Base-by-base conservation (phyloP, 2,797 vertebrate genomes). In the Merluccius polli region DNA sequence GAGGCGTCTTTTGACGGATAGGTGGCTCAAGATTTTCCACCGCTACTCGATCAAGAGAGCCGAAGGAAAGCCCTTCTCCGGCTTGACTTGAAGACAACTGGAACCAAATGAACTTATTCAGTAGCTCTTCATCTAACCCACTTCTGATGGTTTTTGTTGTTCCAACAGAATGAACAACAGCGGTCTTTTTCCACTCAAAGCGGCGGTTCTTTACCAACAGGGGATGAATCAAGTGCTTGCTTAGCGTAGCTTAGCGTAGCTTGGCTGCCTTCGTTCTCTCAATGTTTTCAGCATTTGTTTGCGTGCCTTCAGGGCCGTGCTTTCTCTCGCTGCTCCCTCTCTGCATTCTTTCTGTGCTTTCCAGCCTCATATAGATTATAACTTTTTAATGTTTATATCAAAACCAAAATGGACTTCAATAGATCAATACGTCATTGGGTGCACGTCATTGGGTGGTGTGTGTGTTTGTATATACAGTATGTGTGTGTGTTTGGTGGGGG, bases 351-450 rank as follows among this genome's bases (percentile, higher is more conserved):
- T 90, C 52, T 59, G 2, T 59, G 89, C 93, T 88, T 92, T 89
- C 87, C 30, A 83, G 85, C n/a, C 33, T 24, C 13, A 44, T 72
- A 89, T 90, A 92, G 87, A 92, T 89, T 91, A 89, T 88, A 78
- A 9, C 69, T 35, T 89, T 88, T 87, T 74, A 85, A 79, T 87
- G 87, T 92, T 90, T 92, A 91, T 92, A 92, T 93, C 80, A 91
- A 90, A 92, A 91, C 88, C 88, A 87, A 92, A 92, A 93, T 91
- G 88, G 91, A 93, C 92, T 93, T 85, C 88, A 93, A 93, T 93
- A 85, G 88, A 94, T 94, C 92, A 92, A 91, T 94, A 90, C 92
- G 84, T 92, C 86, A 91, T 91, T 93, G 90, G 93, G 85, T 8
- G 87, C 89, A 87, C 89, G 88, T 93, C 89, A 93, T 83, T 9